These are phyloP conservation scores for Drosophila baimaii DNA, from an alignment of 1,140 invertebrate genomes.

Conservation along the genomic window DNA sequence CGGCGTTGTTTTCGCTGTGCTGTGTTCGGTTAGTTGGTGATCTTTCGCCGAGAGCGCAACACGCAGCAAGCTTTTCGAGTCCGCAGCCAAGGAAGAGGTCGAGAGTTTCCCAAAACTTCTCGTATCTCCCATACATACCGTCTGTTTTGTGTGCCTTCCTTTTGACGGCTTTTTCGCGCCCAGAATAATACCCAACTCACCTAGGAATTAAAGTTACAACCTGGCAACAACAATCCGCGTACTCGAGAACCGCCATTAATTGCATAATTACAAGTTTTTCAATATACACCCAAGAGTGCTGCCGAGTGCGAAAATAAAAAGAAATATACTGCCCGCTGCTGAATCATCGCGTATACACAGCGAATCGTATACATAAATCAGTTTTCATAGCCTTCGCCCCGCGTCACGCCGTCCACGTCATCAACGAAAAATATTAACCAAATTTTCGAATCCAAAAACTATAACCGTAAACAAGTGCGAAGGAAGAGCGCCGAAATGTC, in stretches of 20 bases:
- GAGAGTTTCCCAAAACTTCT: constrained; percentile 42
- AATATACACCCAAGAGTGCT: constrained; percentile 31
- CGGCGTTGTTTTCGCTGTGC: constrained; percentile 38
- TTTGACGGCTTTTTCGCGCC: constrained; percentile 22
- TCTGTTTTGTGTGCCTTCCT: constrained; percentile 32
- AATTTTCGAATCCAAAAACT: constrained; percentile 39
- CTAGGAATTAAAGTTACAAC: not conserved
- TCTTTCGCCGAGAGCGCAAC: constrained; percentile 66
- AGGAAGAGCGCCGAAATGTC: constrained; percentile 67
- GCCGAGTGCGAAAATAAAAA: constrained; percentile 40
- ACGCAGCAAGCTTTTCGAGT: constrained; percentile 51
- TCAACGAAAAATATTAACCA: constrained; percentile 38
- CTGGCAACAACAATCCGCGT: not conserved
- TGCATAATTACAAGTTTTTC: constrained; percentile 57
- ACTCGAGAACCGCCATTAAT: constrained; percentile 23
- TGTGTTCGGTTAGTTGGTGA: constrained; percentile 62
- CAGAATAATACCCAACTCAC: constrained; percentile 11
- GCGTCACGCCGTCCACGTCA: constrained; percentile 58
- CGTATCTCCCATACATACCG: constrained; percentile 29
- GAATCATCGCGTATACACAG: constrained; percentile 41
- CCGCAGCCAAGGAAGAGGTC: constrained; percentile 19
- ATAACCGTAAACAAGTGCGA: constrained; percentile 32
- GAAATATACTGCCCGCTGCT: constrained; percentile 39
- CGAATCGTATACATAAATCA: constrained; percentile 41
- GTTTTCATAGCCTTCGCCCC: constrained; percentile 47